Evolutionary conservation across 2,113 vertebrate species (phyloP).

Genomic region (Crotalus helleri): DNA sequence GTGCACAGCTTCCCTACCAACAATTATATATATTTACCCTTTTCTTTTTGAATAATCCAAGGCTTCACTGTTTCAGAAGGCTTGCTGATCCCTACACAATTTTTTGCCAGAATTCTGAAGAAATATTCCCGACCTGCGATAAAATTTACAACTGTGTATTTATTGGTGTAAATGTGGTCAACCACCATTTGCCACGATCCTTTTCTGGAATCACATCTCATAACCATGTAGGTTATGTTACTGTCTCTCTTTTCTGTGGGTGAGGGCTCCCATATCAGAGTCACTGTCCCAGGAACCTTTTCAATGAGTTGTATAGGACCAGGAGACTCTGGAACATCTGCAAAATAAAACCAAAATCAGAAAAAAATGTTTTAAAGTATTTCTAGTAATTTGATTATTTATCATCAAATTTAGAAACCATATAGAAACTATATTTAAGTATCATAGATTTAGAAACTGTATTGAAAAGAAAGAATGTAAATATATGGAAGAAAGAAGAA

Average conservation of each 20-base stretch:
- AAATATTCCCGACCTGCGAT: slow-evolving; percentile 80
- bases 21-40: slow-evolving; percentile 40
- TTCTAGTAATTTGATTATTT: not conserved
- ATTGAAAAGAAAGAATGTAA: not conserved
- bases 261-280: slow-evolving; percentile 82
- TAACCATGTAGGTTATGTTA: slow-evolving; percentile 80
- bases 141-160: slow-evolving; percentile 77
- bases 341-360: slow-evolving; percentile 19
- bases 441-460: not conserved
- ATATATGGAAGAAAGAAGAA: not conserved
- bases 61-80: slow-evolving; percentile 74
- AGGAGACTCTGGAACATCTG: slow-evolving; percentile 82
- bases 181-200: slow-evolving; percentile 75
- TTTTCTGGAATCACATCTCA: slow-evolving; percentile 76
- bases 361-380: not conserved
- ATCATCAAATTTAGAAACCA: not conserved
- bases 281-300: slow-evolving; percentile 85
- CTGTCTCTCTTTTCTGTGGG: slow-evolving; percentile 78
- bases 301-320: slow-evolving; percentile 79
- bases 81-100: slow-evolving; percentile 75
- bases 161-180: slow-evolving; percentile 84
- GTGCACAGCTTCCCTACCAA: not conserved
- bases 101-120: slow-evolving; percentile 86
- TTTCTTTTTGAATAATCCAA: slow-evolving; percentile 69
- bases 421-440: not conserved